Percentiles rank a stretch among this genome's conserved stretches.
phyloP scores from a whole-genome alignment of 2,113 vertebrate species.

The Chauna torquata region DNA sequence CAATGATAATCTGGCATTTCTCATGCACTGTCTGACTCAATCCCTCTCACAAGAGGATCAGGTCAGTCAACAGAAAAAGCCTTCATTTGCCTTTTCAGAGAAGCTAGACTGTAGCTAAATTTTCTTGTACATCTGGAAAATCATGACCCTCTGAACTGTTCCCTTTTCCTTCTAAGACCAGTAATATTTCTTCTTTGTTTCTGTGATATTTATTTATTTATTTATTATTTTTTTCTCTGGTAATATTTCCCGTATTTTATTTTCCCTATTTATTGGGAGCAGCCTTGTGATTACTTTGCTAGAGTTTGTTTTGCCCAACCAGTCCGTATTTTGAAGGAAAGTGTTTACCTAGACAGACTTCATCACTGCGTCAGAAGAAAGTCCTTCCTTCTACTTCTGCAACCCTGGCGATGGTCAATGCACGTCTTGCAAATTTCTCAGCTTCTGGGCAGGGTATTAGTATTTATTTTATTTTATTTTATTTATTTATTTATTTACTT shows the following conservation, averaged over 20 bases:
- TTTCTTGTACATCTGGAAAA: not conserved
- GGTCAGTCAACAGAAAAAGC: not conserved
- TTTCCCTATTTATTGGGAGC: not conserved
- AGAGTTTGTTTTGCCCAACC: not conserved
- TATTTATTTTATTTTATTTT: not conserved
- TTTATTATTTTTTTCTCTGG: not conserved
- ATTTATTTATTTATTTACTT: too few relatives aligned
- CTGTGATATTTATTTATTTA: too few relatives aligned
- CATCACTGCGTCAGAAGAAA: not conserved
- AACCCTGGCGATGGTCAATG: not conserved
- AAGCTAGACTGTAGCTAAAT: not conserved
- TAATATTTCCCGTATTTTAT: not conserved
- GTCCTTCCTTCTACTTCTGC: not conserved
- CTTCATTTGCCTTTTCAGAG: not conserved
- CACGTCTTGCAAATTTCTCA: not conserved
- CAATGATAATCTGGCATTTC: slow-evolving; percentile 1
- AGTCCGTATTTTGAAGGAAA: not conserved
- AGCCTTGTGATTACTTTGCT: not conserved
- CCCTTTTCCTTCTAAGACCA: not conserved
- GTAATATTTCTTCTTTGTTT: not conserved
- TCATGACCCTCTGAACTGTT: not conserved
- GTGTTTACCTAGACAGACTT: not conserved
- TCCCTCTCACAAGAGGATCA: not conserved
- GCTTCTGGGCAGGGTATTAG: not conserved
- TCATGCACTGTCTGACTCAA: not conserved